A percentile compares a stretch with the other conserved stretches of the same genome.
phyloP scores from a whole-genome alignment of 2,888 invertebrate species.

The Pseudococcus longispinus region DNA sequence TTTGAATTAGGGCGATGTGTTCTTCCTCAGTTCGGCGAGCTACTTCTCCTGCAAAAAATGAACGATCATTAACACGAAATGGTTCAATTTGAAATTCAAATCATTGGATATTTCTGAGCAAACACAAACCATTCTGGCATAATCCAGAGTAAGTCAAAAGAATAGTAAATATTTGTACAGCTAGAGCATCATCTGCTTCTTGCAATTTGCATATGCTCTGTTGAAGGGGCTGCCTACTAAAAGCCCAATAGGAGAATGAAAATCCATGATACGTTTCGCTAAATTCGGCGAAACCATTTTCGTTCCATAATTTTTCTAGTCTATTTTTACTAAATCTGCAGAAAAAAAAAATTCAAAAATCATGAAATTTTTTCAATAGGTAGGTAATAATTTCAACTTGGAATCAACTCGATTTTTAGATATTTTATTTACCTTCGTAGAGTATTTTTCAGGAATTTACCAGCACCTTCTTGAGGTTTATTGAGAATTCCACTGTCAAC shows the following conservation, averaged over 20 bases:
- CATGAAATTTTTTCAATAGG: neutral
- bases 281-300: constrained; percentile 71
- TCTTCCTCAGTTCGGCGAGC: constrained; percentile 75
- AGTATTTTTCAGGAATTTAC: constrained; percentile 88
- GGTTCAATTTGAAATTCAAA: neutral
- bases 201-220: constrained; percentile 85
- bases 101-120: neutral
- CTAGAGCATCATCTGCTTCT: constrained; percentile 85
- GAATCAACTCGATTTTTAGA: neutral
- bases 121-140: constrained; percentile 70
- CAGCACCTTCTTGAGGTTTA: constrained; percentile 82
- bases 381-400: neutral
- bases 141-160: constrained; percentile 89
- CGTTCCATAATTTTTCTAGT: constrained; percentile 76
- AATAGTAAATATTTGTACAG: constrained; percentile 86
- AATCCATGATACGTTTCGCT: constrained; percentile 88
- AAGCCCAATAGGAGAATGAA: constrained; percentile 88
- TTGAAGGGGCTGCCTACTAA: constrained; percentile 78
- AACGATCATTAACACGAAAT: neutral
- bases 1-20: constrained; percentile 86
- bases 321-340: constrained; percentile 77
- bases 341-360: neutral
- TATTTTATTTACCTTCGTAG: constrained; percentile 70
- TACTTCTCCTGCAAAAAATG: constrained; percentile 55
- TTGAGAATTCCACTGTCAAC: constrained; percentile 83